phyloP scores from a whole-genome alignment of 1,140 invertebrate species.

The Aphelinus certus region DNA sequence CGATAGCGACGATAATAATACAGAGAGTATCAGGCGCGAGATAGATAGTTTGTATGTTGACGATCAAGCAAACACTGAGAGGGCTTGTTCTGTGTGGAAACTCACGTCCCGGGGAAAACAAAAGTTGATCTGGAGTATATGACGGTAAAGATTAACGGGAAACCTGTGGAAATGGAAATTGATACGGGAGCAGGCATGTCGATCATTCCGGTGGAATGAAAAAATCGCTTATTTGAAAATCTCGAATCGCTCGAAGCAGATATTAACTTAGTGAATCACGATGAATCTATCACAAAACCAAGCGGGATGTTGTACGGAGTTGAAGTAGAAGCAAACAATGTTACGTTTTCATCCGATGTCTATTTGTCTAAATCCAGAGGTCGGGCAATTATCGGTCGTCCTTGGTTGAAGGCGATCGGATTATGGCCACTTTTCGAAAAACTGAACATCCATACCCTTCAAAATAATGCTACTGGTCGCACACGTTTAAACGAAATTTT shows the following conservation, averaged over 20 bases:
- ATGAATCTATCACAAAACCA: constrained; percentile 9
- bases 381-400: no score
- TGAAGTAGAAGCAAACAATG: constrained; percentile 14
- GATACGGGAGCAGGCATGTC: constrained; percentile 26
- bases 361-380: no score
- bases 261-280: constrained; percentile 22
- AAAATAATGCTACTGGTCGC: neutral
- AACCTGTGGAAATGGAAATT: constrained; percentile 21
- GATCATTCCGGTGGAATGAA: constrained; percentile 12
- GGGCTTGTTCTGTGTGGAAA: no score
- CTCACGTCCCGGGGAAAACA: no score
- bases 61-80: no score
- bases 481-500: no score
- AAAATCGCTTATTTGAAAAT: constrained; percentile 7
- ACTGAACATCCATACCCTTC: neutral
- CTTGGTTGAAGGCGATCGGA: no score
- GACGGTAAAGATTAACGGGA: constrained; percentile 2
- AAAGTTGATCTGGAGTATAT: neutral
- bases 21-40: no score
- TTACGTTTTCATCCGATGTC: constrained; percentile 8
- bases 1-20: neutral
- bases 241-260: constrained; percentile 13
- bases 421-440: constrained; percentile 13
- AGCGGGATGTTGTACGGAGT: constrained; percentile 16
- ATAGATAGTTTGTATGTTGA: no score